phyloP scores from a whole-genome alignment of 1,140 invertebrate species.

The Ostrea denselamellosa region DNA sequence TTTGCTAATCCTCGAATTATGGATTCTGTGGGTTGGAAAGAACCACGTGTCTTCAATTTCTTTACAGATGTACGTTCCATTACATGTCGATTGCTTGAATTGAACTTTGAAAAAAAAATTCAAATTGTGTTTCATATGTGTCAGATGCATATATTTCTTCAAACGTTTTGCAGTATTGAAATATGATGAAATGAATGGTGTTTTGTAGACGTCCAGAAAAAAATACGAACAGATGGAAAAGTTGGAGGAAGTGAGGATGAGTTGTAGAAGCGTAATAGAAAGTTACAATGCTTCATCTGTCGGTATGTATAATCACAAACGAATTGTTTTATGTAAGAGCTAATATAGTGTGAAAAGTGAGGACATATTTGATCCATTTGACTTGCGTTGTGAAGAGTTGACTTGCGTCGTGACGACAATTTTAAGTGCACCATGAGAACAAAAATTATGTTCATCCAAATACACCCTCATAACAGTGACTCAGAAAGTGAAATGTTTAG shows the following conservation, averaged over 20 bases:
- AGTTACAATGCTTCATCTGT: not conserved
- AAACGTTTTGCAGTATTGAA: not conserved
- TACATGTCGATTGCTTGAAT: not conserved
- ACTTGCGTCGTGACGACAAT: no score
- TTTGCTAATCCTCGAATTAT: no score
- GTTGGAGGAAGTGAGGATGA: not conserved
- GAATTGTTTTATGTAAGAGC: no score
- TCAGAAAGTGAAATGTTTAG: no score
- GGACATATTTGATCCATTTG: no score
- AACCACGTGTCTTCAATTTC: not conserved
- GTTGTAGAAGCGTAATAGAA: not conserved
- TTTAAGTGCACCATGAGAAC: no score
- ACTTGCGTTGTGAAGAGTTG: no score
- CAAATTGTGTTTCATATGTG: not conserved
- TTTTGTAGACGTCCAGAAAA: not conserved
- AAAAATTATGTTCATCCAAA: no score
- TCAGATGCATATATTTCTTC: not conserved
- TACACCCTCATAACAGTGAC: no score
- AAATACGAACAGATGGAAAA: slow-evolving; percentile 23
- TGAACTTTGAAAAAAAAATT: not conserved
- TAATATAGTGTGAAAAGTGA: no score
- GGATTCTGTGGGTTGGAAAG: not conserved
- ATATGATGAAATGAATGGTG: not conserved
- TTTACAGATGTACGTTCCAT: not conserved
- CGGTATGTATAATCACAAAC: not conserved